A percentile compares a stretch with the other conserved stretches of the same genome.
Evolutionary conservation across 2,113 vertebrate species (phyloP).

Genomic region (Myodes glareolus): DNA sequence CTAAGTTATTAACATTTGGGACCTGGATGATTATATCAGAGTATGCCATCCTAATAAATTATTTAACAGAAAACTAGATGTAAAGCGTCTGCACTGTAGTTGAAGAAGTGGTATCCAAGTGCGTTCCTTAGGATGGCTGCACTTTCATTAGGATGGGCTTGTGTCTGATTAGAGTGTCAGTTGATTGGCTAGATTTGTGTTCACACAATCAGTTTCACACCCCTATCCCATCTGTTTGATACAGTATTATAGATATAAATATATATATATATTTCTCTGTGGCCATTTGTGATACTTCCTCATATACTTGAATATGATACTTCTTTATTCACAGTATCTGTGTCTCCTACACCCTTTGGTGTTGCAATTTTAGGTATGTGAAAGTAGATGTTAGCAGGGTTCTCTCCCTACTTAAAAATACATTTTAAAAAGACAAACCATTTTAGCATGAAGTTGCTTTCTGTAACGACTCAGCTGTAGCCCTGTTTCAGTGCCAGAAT

Average conservation of each 20-base stretch:
- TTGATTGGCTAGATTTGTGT: conserved; percentile 92
- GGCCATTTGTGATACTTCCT: conserved; percentile 94
- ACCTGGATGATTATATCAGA: conserved; percentile 86
- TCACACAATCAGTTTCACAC: conserved; percentile 86
- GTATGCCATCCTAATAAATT: conserved; percentile 89
- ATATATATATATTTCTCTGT: conserved; percentile 92
- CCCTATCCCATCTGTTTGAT: conserved; percentile 92
- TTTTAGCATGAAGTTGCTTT: conserved; percentile 93
- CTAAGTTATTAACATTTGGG: conserved; percentile 89
- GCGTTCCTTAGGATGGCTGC: conserved; percentile 83
- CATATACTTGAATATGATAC: conserved; percentile 94
- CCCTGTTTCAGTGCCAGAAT: conserved; percentile 90
- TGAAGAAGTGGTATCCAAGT: conserved; percentile 83
- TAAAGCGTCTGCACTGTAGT: conserved; percentile 78
- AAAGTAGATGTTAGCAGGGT: conserved; percentile 97
- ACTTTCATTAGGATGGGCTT: conserved; percentile 82
- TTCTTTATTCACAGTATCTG: conserved; percentile 94
- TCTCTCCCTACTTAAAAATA: conserved; percentile 93
- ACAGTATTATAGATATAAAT: conserved; percentile 93
- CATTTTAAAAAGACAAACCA: conserved; percentile 86
- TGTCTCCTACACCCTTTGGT: conserved; percentile 92
- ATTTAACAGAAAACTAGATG: conserved; percentile 87
- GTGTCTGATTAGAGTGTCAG: conserved; percentile 86
- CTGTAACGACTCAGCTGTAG: conserved; percentile 89
- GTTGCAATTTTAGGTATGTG: conserved; percentile 98